Evolutionary conservation across 2,797 vertebrate species (phyloP).

Genomic region (Enteromius treurensis): DNA sequence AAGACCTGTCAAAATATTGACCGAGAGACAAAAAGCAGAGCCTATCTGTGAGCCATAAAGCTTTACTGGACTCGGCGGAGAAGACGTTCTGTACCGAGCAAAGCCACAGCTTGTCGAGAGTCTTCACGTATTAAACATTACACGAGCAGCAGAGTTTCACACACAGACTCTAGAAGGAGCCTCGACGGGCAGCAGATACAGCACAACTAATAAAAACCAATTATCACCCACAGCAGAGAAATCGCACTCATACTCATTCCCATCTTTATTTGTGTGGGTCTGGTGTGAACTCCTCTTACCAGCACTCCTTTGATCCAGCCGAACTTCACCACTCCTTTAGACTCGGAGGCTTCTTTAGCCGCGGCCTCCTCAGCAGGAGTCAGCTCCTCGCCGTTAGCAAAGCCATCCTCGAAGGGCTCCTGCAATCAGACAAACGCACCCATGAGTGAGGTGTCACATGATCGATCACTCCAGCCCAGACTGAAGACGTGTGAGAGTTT

Average conservation of each 20-base stretch:
- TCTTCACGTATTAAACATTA: slow-evolving; percentile 39
- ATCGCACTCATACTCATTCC: slow-evolving; percentile 22
- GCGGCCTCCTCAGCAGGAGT: slow-evolving; percentile 90
- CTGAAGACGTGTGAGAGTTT: no score
- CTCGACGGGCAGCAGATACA: slow-evolving; percentile 30
- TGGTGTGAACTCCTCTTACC: slow-evolving; percentile 76
- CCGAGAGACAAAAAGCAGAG: slow-evolving; percentile 65
- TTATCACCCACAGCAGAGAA: slow-evolving; percentile 60
- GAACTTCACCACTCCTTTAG: slow-evolving; percentile 95
- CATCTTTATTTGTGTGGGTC: background rate
- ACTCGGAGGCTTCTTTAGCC: slow-evolving; percentile 84
- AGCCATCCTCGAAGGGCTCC: slow-evolving; percentile 98
- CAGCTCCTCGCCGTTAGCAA: slow-evolving; percentile 93
- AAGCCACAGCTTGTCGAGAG: slow-evolving; percentile 4
- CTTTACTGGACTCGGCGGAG: background rate
- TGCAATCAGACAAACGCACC: slow-evolving; percentile 58
- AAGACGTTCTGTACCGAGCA: background rate
- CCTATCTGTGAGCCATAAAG: slow-evolving; percentile 17
- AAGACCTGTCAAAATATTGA: slow-evolving; percentile 69
- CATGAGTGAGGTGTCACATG: background rate
- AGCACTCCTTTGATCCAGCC: slow-evolving; percentile 98
- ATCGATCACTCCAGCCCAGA: background rate
- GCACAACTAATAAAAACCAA: slow-evolving; percentile 40
- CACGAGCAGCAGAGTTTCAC: slow-evolving; percentile 36
- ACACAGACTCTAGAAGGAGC: slow-evolving; percentile 6